Base-by-base conservation (phyloP, 2,888 invertebrate species). In the Epistrophella euchroma region DNA sequence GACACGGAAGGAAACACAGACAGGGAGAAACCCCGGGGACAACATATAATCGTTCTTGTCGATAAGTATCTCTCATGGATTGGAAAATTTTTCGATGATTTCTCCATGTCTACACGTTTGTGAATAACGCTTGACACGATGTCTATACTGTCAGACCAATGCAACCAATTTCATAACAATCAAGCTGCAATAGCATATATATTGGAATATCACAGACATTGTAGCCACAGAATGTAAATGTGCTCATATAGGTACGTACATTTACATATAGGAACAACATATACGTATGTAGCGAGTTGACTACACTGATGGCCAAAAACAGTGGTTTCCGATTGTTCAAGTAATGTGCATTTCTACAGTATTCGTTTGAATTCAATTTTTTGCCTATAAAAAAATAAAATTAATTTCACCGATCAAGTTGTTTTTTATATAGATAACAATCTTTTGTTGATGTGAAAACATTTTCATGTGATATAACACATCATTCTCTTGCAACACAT, bases 61-160 rank as follows among this genome's bases (percentile, higher is more conserved):
- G 82, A 83, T 83, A 82, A 82, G 71, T 72, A 82, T 82, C 82
- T 82, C 68, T 82, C 73, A 68, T 83, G 73, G 82, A 73, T 73
- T 78, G 78, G 73, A 58, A 60, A 50, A 78, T 78, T 76, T 81
- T 70, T 71, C 72, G 80, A 68, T 80, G 85, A 85, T 80, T 72
- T 76, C 55, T 17, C 52, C 60, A 62, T 85, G 85, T 85, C 85
- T 80, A 76, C 85, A 85, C 80, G 85, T 76, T 72, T 80, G 80
- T 72, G 85, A 85, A 80, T 85, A 75, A 76, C 66, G 72, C 60
- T 73, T 80, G 80, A 85, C 80, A 85, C 80, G 71, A 74, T 76
- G 72, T 75, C 75, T 75, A 32, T 32, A 66, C 74, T 68, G 37
- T 64, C 45, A 45, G 58, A 72, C 64, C 62, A 55, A 58, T 78